Percentiles rank a stretch among this genome's conserved stretches.
Evolutionary conservation across 2,797 vertebrate species (phyloP).

Genomic region (Neosilurus hyrtlii): DNA sequence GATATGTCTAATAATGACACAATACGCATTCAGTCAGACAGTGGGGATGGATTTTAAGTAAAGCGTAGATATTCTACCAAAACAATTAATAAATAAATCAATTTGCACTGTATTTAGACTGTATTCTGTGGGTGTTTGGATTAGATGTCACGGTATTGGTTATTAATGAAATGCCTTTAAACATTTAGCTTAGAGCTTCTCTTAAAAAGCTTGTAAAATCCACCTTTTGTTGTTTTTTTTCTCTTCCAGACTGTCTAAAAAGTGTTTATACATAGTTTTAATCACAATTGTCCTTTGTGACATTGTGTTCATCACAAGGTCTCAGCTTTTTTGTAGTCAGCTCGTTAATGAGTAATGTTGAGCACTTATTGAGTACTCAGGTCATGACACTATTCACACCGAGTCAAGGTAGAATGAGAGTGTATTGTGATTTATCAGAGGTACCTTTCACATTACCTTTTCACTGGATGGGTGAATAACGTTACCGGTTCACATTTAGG

Average conservation of each 20-base stretch:
- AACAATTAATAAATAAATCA: background rate
- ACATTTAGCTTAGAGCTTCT: background rate
- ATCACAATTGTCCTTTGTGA: background rate
- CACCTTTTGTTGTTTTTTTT: background rate
- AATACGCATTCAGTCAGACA: background rate
- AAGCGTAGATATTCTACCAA: background rate
- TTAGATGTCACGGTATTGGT: background rate
- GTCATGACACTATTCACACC: background rate
- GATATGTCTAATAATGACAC: background rate
- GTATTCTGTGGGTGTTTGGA: background rate
- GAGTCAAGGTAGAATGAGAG: background rate
- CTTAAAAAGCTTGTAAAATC: background rate
- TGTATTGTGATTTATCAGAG: background rate
- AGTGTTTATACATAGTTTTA: no score
- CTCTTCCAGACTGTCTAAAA: background rate
- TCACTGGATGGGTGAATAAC: background rate
- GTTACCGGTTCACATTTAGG: background rate
- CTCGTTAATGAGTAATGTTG: background rate
- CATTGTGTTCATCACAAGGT: background rate
- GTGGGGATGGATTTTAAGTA: background rate
- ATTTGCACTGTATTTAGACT: background rate
- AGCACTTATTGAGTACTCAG: background rate
- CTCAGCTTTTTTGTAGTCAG: background rate
- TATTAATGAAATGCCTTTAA: background rate
- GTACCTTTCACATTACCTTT: background rate